Base-by-base conservation (phyloP, 1,140 invertebrate genomes). In the Papilio machaon region DNA sequence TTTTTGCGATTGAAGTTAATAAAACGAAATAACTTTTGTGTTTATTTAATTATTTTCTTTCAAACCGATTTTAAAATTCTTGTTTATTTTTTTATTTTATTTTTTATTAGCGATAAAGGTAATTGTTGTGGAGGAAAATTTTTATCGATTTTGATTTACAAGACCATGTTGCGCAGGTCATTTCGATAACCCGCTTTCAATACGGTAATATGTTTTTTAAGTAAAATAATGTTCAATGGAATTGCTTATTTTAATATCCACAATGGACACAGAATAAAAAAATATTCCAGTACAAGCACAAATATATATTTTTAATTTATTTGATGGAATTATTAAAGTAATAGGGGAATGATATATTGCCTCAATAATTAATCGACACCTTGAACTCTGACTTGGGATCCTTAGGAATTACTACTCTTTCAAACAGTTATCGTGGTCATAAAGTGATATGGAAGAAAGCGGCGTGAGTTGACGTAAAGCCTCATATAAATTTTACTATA, bases 401-500 rank as follows among this genome's bases (percentile, higher is more conserved):
- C 54, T 47, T 43, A 82, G 82, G 80, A 86, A 83, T 75, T 60
- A 82, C 75, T 78, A 9, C 30, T 46, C 46, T 46, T 46, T 77
- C 54, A 73, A 77, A 85, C 82, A 83, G 84, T 90, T 92, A 92
- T 92, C 89, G 90, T 81, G 84, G 82, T 83, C 83, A 84, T 83
- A 85, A 89, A 89, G 84, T 90, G 87, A 87, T 89, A 85, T 89
- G 89, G 87, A 91, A 88, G 89, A 91, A 93, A 90, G 91, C 89
- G 86, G 82, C 80, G 85, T 90, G 82, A 83, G 84, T 81, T 93
- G 92, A 94, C 91, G 92, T 94, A 91, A 92, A 91, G 85, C 89
- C 88, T 91, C 92, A 92, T 93, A 94, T 94, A 94, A 94, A 94
- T 93, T 94, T 94, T 94, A 93, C 92, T 94, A 92, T 93, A 90